phyloP scores from a whole-genome alignment of 2,888 invertebrate species.

The Yponomeuta sedellus region DNA sequence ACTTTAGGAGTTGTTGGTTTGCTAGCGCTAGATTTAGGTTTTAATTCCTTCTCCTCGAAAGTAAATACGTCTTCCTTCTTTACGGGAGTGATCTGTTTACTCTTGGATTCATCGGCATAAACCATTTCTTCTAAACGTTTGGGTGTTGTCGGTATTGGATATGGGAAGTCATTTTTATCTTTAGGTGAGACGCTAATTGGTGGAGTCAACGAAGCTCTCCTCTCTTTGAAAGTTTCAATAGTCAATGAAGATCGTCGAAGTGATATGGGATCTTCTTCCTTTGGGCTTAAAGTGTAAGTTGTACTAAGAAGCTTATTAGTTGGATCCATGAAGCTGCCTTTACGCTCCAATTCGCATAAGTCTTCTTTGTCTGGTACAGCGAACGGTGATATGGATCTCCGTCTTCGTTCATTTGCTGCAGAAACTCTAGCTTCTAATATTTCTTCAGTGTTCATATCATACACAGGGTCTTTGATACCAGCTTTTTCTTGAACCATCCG shows the following conservation, averaged over 20 bases:
- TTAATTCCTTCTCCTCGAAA: constrained; percentile 39
- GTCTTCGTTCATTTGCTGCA: constrained; percentile 62
- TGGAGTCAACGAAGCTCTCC: constrained; percentile 41
- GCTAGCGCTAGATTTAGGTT: constrained; percentile 9
- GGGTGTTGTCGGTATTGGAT: constrained; percentile 48
- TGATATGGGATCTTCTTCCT: constrained; percentile 48
- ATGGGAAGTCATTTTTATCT: constrained; percentile 44
- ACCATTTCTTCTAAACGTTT: constrained; percentile 56
- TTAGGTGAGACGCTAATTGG: constrained; percentile 47
- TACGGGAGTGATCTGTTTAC: constrained; percentile 38
- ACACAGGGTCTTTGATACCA: constrained; percentile 59
- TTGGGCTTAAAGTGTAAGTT: constrained; percentile 56
- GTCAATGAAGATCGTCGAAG: constrained; percentile 50
- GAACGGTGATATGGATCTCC: constrained; percentile 72
- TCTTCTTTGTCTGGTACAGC: constrained; percentile 65
- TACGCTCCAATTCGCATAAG: constrained; percentile 46
- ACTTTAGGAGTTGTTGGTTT: constrained; percentile 38
- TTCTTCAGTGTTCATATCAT: constrained; percentile 64
- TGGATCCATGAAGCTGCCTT: constrained; percentile 70
- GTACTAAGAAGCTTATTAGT: constrained; percentile 65
- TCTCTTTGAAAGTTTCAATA: constrained; percentile 42
- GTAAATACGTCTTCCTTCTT: constrained; percentile 49
- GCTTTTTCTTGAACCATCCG: constrained; percentile 60
- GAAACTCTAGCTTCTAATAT: constrained; percentile 61
- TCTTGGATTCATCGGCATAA: constrained; percentile 46